phyloP scores from a whole-genome alignment of 1,140 invertebrate species.

The Polyergus mexicanus region DNA sequence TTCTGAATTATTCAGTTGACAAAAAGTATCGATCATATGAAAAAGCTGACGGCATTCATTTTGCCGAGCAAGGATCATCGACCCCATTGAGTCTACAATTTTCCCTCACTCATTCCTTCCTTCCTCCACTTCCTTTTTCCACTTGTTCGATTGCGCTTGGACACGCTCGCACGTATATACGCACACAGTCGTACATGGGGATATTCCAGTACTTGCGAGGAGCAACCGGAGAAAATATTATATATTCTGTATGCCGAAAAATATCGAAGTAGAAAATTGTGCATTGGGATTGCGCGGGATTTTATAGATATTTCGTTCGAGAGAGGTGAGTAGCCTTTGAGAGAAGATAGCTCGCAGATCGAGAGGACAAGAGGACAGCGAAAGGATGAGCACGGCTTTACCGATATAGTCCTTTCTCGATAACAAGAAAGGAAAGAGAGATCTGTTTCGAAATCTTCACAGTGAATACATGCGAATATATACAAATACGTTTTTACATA shows the following conservation, averaged over 20 bases:
- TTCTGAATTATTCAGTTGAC: constrained; percentile 25
- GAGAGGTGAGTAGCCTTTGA: constrained; percentile 35
- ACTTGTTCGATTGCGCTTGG: constrained; percentile 44
- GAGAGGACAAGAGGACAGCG: constrained; percentile 26
- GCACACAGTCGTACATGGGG: not conserved
- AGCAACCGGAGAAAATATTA: constrained; percentile 30
- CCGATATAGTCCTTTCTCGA: constrained; percentile 26
- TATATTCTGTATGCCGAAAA: constrained; percentile 55
- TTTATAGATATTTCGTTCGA: constrained; percentile 44
- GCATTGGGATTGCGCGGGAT: constrained; percentile 61
- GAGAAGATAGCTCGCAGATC: constrained; percentile 1
- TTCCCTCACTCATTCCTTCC: constrained; percentile 48
- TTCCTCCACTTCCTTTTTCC: constrained; percentile 29
- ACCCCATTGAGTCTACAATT: constrained; percentile 56
- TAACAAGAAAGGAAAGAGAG: constrained; percentile 34
- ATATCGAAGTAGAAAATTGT: constrained; percentile 74
- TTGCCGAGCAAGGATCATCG: constrained; percentile 39
- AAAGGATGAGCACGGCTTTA: constrained; percentile 1
- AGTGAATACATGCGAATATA: not conserved
- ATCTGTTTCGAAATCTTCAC: not conserved
- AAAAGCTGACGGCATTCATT: constrained; percentile 22
- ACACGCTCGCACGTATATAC: constrained; percentile 18
- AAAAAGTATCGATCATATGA: constrained; percentile 35
- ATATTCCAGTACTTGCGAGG: constrained; percentile 17
- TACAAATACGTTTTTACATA: not conserved